Evolutionary conservation across 2,888 invertebrate genomes (phyloP).

Genomic region (Caenorhabditis parvicauda): DNA sequence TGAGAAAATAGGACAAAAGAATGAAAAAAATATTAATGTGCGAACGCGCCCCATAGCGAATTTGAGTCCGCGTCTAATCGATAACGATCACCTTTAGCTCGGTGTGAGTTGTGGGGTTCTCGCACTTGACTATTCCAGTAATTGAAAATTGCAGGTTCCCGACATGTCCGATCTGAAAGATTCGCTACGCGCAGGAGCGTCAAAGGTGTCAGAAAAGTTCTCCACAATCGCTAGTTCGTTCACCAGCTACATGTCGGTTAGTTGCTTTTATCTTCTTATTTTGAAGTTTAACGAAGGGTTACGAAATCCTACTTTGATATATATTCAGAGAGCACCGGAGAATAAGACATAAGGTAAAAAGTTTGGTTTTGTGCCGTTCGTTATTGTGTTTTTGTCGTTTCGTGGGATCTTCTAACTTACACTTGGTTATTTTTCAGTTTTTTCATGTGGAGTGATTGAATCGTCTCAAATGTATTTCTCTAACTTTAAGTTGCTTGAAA

Average conservation of each 20-base stretch:
- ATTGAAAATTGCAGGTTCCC: conserved; percentile 59
- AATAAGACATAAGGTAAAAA: conserved; percentile 16
- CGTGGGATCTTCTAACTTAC: too few species aligned
- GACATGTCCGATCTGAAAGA: conserved; percentile 96
- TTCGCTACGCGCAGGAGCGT: conserved; percentile 91
- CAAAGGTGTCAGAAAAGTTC: conserved; percentile 92
- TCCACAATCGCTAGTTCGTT: conserved; percentile 73
- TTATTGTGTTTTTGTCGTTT: conserved; percentile 3
- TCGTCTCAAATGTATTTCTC: background rate
- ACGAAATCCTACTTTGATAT: background rate
- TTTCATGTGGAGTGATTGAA: background rate
- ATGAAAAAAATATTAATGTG: too few species aligned
- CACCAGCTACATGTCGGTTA: conserved; percentile 54
- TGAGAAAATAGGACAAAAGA: too few species aligned
- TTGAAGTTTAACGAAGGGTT: background rate
- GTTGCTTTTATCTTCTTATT: conserved; percentile 15
- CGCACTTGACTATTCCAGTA: too few species aligned
- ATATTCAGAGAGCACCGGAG: conserved; percentile 30
- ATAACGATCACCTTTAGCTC: too few species aligned
- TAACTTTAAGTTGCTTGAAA: too few species aligned
- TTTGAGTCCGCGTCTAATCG: too few species aligned
- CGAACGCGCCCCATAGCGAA: too few species aligned
- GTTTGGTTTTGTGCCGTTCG: conserved; percentile 15
- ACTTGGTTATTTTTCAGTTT: background rate
- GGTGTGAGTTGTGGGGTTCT: too few species aligned